A percentile compares a stretch with the other conserved stretches of the same genome.
These are phyloP conservation scores for Catostomus latipinnis DNA, from an alignment of 2,797 vertebrate species.

Conservation along the genomic window DNA sequence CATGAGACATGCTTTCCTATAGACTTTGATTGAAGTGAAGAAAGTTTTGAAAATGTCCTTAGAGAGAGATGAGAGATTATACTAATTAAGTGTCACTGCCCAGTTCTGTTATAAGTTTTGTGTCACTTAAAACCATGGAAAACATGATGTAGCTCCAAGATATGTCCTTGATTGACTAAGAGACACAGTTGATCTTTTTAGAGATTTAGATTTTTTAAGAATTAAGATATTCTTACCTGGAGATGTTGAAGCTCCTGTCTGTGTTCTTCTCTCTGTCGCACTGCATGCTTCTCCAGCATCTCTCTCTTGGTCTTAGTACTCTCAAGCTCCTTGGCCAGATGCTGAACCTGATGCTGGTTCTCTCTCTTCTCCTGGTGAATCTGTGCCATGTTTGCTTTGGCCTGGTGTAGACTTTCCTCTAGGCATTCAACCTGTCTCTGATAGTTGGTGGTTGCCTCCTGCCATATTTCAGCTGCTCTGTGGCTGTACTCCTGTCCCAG, in stretches of 20 bases:
- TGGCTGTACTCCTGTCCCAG: conserved; percentile 82
- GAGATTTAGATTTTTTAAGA: neutral
- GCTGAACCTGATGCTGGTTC: conserved; percentile 77
- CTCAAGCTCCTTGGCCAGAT: conserved; percentile 81
- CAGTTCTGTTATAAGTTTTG: neutral
- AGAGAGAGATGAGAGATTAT: neutral
- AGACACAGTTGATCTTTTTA: neutral
- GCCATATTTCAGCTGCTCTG: conserved; percentile 83
- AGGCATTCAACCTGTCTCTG: conserved; percentile 79
- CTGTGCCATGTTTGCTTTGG: conserved; percentile 75
- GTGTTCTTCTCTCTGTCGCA: conserved; percentile 77
- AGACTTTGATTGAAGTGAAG: neutral
- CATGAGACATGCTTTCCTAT: neutral
- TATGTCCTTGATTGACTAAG: neutral
- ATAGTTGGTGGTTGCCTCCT: conserved; percentile 82
- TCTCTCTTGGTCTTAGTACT: conserved; percentile 74
- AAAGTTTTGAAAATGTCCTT: neutral
- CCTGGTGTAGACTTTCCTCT: conserved; percentile 81
- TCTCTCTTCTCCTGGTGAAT: conserved; percentile 81
- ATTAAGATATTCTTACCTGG: conserved; percentile 76
- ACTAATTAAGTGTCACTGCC: neutral
- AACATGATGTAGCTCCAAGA: neutral
- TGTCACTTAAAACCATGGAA: neutral
- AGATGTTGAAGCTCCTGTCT: conserved; percentile 79
- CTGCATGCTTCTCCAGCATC: conserved; percentile 80